These are phyloP conservation scores for Digitonthophagus gazella DNA, from an alignment of 2,888 invertebrate genomes.

Conservation along the genomic window DNA sequence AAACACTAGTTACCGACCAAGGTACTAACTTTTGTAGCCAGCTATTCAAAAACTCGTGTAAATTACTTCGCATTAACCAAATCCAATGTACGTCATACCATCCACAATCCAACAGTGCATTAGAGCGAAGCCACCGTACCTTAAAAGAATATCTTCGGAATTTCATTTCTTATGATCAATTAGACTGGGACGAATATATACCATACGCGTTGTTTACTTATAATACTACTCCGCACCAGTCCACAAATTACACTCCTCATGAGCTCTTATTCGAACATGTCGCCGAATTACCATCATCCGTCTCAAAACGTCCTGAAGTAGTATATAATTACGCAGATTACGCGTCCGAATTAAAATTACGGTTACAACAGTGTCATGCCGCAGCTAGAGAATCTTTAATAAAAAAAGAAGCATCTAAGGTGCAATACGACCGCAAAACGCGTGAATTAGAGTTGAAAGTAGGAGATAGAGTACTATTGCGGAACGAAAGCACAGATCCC, in stretches of 20 bases:
- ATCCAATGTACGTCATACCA: slow-evolving; percentile 38
- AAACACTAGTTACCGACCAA: slow-evolving; percentile 38
- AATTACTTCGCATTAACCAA: slow-evolving; percentile 38
- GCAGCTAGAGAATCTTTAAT: background rate
- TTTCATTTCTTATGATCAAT: slow-evolving; percentile 36
- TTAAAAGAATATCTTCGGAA: slow-evolving; percentile 39
- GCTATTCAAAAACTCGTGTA: slow-evolving; percentile 37
- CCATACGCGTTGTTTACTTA: too few species aligned
- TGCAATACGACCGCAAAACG: background rate
- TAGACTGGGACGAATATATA: too few species aligned
- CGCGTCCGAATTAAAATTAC: background rate
- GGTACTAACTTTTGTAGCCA: slow-evolving; percentile 37
- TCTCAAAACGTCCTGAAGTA: background rate
- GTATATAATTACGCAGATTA: background rate
- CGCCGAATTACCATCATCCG: background rate
- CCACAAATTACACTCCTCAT: too few species aligned
- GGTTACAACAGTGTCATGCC: background rate
- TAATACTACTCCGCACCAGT: too few species aligned
- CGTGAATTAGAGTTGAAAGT: background rate
- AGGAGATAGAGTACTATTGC: background rate
- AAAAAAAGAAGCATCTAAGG: background rate
- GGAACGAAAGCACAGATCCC: background rate
- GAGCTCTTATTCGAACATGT: background rate
- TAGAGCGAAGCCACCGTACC: slow-evolving; percentile 40
- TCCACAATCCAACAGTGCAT: slow-evolving; percentile 38